Conservation (phyloP, 2,888 invertebrate genomes). For the Microchrysa polita region DNA sequence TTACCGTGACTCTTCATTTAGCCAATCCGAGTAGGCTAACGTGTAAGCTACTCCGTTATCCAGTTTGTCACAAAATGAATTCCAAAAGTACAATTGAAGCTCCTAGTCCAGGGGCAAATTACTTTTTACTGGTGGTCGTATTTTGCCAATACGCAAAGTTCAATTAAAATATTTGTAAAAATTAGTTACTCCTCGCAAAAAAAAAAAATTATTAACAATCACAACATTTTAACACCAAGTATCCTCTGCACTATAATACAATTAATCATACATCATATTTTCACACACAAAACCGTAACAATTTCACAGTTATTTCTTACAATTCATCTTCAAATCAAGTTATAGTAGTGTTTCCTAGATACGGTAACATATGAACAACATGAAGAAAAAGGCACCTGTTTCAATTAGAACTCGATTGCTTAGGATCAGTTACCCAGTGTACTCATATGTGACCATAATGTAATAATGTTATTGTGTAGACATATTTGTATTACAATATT, state of each 20-base stretch:
- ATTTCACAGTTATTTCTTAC: neutral
- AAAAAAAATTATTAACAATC: neutral
- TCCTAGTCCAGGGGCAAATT: no score
- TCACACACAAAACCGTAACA: constrained; percentile 13
- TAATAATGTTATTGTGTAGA: neutral
- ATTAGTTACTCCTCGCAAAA: neutral
- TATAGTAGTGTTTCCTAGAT: neutral
- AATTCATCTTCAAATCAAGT: neutral
- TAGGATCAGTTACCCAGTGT: constrained; percentile 33
- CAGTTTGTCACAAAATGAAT: constrained; percentile 56
- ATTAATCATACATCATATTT: constrained; percentile 8
- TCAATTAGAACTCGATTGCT: constrained; percentile 43
- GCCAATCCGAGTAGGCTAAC: constrained; percentile 64
- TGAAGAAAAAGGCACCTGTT: constrained; percentile 36
- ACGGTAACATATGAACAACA: constrained; percentile 5
- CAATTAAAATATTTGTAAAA: no score
- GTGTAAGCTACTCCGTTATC: constrained; percentile 63
- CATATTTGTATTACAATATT: constrained; percentile 41
- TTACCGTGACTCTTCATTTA: constrained; percentile 62
- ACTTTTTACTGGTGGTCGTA: no score
- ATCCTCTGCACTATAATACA: constrained; percentile 1
- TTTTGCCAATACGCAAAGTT: no score
- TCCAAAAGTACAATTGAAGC: neutral
- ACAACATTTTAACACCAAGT: neutral
- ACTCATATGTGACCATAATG: neutral